Evolutionary conservation across 2,888 invertebrate species (phyloP).

Genomic region (Quadriops clusia): DNA sequence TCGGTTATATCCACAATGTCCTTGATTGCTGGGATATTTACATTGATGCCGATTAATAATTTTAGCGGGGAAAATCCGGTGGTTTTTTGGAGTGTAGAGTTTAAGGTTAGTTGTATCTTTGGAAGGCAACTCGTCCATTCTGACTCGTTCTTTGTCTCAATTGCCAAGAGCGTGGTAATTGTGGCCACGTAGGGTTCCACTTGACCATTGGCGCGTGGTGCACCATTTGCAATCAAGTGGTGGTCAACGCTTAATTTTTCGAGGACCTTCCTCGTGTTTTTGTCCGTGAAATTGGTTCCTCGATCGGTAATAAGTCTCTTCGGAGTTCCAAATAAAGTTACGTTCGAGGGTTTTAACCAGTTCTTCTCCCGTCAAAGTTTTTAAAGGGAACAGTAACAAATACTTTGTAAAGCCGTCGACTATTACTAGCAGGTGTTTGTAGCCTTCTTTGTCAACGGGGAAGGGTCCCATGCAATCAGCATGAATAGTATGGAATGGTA

Average conservation of each 20-base stretch:
- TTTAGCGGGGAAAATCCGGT: slow-evolving; percentile 10
- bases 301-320: neutral
- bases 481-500: slow-evolving; percentile 10
- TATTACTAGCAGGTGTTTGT: slow-evolving; percentile 5
- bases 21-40: slow-evolving; percentile 6
- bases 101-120: slow-evolving; percentile 8
- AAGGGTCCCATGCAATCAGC: slow-evolving; percentile 8
- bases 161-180: slow-evolving; percentile 2
- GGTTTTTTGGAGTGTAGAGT: slow-evolving; percentile 8
- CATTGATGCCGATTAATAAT: slow-evolving; percentile 5
- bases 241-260: neutral
- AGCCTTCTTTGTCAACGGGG: slow-evolving; percentile 1
- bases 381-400: neutral
- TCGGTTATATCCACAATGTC: neutral
- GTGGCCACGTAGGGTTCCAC: slow-evolving; percentile 9
- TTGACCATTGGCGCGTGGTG: slow-evolving; percentile 7
- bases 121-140: slow-evolving; percentile 10
- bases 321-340: slow-evolving; percentile 1
- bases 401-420: slow-evolving; percentile 7
- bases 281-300: slow-evolving; percentile 1
- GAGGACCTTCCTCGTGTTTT: neutral
- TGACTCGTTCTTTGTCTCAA: slow-evolving; percentile 5
- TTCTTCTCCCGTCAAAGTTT: neutral
- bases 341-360: neutral
- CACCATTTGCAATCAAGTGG: slow-evolving; percentile 1